Conservation (phyloP, 2,797 vertebrate genomes). For the Buphagus erythrorhynchus region DNA sequence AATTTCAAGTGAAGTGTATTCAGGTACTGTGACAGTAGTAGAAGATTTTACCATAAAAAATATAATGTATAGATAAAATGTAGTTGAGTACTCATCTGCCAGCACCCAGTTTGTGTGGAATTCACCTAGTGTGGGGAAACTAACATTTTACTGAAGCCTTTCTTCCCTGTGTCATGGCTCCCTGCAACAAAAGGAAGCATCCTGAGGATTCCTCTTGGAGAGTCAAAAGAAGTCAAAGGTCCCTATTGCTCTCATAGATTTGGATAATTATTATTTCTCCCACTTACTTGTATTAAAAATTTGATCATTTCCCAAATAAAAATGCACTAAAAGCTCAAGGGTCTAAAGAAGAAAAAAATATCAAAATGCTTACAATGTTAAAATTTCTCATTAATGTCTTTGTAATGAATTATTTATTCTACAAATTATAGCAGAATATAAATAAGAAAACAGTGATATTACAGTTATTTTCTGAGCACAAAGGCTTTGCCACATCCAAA, state of each 20-base stretch:
- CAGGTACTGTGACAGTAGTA: not conserved
- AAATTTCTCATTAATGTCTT: not conserved
- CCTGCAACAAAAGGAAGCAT: not conserved
- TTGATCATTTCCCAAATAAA: not conserved
- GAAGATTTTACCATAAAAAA: not conserved
- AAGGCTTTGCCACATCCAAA: not conserved
- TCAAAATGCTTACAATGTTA: not conserved
- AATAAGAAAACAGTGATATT: not conserved
- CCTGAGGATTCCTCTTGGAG: not conserved
- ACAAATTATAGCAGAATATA: not conserved
- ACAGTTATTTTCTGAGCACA: not conserved
- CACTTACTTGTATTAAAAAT: not conserved
- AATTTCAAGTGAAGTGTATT: not conserved
- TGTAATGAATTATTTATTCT: not conserved
- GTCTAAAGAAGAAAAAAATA: not conserved
- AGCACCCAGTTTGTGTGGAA: not conserved
- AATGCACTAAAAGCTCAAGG: not conserved
- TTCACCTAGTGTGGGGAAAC: not conserved
- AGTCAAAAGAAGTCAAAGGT: not conserved
- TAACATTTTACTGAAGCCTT: not conserved
- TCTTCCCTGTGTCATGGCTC: accelerated
- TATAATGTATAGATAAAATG: not conserved
- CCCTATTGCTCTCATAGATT: not conserved
- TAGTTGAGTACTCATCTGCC: not conserved
- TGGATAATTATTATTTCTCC: not conserved